Evolutionary conservation across 2,888 invertebrate genomes (phyloP), one percentile per base, ranked within the genome.

Genomic region (Hofmannophila pseudospretella): DNA sequence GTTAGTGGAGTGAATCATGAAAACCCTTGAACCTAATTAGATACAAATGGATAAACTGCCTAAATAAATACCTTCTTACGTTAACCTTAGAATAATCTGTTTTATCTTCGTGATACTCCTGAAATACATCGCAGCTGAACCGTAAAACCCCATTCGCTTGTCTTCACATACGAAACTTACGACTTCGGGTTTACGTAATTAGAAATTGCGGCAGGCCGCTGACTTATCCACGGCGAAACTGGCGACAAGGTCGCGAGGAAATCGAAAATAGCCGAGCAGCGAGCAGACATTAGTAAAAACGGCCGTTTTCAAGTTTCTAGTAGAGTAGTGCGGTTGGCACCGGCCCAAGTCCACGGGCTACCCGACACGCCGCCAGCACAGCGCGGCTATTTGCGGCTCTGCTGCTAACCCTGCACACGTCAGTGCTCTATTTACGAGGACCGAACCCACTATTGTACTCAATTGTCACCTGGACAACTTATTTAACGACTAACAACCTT

Each of bases 221-320:
- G 68, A 73, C 71, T 71, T 69, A 57, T 59, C 58, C 11, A 47
- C 59, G 49, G 58, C 47, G 66, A 64, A 63, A 61, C 58, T 64
- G 53, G 63, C 63, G 67, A 64, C 84, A 86, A 86, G 85, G 85
- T 84, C 85, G 75, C 45, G 59, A 55, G 57, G 64, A 74, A 63
- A 63, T 67, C 72, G 51, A 80, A 85, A 86, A 85, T 85, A 85
- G 72, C 73, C 51, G 56, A 66, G 67, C 67, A 64, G 66, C 67
- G 63, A 76, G 71, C 71, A 75, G 70, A 78, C 71, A 80, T 84
- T 79, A 62, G 77, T 81, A 77, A 81, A 84, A 84, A 78, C 71
- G 62, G 47, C 44, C 66, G 72, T 72, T 84, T 84, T 79, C 71
- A 71, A 78, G 73, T 74, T 78, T 79, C 67, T 60, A 57, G 58